Base-by-base conservation (phyloP, 2,113 vertebrate species). In the Mormoops blainvillei region DNA sequence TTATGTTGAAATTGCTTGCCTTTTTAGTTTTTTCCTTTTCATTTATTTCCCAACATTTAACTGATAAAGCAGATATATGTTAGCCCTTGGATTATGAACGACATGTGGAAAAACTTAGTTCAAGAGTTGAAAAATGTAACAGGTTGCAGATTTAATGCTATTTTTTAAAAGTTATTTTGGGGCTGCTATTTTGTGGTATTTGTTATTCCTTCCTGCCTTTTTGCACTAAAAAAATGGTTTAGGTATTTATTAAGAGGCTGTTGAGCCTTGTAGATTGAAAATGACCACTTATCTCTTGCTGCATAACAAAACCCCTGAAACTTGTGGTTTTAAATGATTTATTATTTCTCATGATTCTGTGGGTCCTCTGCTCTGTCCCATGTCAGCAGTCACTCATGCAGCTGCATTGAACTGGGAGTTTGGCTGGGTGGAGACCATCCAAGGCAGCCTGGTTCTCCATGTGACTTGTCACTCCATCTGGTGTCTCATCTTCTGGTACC, bases 51-150 rank as follows among this genome's bases (percentile, higher is more conserved):
- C 10, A 67, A 26, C 68, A 56, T 16, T 87, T 78, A 82, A 87
- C 4, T 82, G 41, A 41, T 65, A 48, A 67, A 74, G 33, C 54
- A 93, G 41, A 70, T 86, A 41, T 12, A 45, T 83, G 43, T 93
- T 88, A 93, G 16, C 14, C 61, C 4, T 94, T 89, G 50, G 61
- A 52, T 91, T 95, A 26, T 84, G 94, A 95, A 89, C 92, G 56
- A 43, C 33, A 36, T 54, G 2, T 81, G 7, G 48, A 67, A 80
- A 80, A 96, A 38, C 10, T 77, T 93, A 91, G 18, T 80, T 24
- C 41, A 45, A 61, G 74, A 89, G 4, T 84, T 70, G 74, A 61
- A 74, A 85, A 91, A 83, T 82, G 38, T 65, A 91, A 77, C 5
- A 90, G 36, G 28, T 93, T 82, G 38, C 22, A 86, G 43, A 76